Conservation (phyloP, 2,113 vertebrate species). For the Strix uralensis region DNA sequence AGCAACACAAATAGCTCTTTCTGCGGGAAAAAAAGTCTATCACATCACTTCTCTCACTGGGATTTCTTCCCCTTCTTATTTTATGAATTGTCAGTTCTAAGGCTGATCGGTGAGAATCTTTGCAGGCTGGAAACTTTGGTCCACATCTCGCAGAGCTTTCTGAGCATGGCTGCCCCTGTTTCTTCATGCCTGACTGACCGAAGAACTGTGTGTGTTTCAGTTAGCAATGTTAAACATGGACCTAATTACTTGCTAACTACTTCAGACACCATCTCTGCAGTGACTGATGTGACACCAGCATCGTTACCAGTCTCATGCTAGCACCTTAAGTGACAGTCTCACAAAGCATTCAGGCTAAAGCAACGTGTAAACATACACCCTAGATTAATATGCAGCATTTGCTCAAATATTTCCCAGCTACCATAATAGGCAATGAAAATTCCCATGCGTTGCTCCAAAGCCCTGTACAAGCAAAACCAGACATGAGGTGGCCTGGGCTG, state of each 20-base stretch:
- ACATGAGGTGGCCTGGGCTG: neutral
- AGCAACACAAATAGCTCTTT: neutral
- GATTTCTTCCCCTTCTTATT: neutral
- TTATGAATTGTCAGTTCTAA: neutral
- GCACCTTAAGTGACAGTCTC: neutral
- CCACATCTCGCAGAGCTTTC: neutral
- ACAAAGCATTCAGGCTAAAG: neutral
- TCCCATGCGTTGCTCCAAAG: neutral
- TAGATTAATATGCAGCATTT: neutral
- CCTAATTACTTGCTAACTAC: conserved; percentile 32
- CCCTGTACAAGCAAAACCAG: neutral
- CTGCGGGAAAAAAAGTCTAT: neutral
- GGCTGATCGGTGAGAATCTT: neutral
- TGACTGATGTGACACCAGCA: neutral
- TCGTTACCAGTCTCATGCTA: fast-evolving
- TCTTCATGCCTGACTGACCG: neutral
- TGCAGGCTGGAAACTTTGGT: neutral
- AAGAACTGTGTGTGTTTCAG: neutral
- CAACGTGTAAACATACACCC: fast-evolving
- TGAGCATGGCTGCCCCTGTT: neutral
- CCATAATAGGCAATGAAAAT: neutral
- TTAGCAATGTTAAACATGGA: neutral
- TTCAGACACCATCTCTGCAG: neutral
- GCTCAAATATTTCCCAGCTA: neutral
- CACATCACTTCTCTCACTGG: neutral